phyloP scores from a whole-genome alignment of 2,888 invertebrate species.

The Daptonema setosum region DNA sequence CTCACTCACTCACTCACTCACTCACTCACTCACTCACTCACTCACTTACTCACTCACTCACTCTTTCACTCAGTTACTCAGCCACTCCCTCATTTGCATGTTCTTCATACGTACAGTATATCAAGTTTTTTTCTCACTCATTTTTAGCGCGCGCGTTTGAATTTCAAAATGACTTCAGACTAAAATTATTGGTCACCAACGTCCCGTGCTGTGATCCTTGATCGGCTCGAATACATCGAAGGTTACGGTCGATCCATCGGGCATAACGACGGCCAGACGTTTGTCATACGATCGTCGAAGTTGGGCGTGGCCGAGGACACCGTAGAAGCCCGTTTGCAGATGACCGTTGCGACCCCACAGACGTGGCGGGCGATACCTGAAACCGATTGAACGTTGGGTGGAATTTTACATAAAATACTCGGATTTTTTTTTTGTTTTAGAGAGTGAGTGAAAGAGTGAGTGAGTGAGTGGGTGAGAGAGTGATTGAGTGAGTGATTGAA shows the following conservation, averaged over 20 bases:
- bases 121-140: too few species aligned
- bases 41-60: too few species aligned
- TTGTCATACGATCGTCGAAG: constrained; percentile 72
- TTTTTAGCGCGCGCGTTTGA: too few species aligned
- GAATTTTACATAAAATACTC: too few species aligned
- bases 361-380: constrained; percentile 26
- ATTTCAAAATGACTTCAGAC: too few species aligned
- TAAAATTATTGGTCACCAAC: background rate
- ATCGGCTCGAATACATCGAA: constrained; percentile 74
- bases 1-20: background rate
- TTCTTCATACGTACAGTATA: background rate
- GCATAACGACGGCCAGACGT: constrained; percentile 41
- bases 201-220: constrained; percentile 30
- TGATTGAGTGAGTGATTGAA: too few species aligned
- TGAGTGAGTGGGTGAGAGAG: background rate
- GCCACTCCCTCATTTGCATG: too few species aligned
- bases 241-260: constrained; percentile 67
- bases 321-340: constrained; percentile 74
- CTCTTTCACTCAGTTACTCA: too few species aligned
- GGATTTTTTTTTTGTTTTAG: background rate
- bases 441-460: background rate
- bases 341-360: constrained; percentile 89
- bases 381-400: background rate
- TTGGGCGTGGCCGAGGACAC: constrained; percentile 45
- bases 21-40: too few species aligned